Conservation (phyloP, 2,888 invertebrate species). For the Ophraella communa region DNA sequence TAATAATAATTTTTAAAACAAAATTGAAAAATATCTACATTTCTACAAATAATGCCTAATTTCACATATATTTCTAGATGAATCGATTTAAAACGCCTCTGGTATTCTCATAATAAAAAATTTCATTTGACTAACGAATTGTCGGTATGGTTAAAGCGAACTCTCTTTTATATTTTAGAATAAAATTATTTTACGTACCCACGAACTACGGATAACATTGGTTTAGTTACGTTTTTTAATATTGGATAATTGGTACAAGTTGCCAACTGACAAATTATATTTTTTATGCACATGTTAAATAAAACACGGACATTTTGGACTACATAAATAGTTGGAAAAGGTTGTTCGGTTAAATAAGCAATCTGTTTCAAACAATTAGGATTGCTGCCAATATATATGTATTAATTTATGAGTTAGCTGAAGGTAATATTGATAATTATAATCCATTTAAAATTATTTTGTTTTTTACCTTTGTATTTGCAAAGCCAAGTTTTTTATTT, state of each 20-base stretch:
- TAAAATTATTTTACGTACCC: conserved; percentile 15
- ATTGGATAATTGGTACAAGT: background rate
- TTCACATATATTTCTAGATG: background rate
- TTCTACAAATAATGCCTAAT: background rate
- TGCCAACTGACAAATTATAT: background rate
- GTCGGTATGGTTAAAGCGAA: conserved; percentile 15
- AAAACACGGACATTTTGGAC: background rate
- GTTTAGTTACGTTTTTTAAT: too few relatives aligned
- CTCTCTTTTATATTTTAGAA: conserved; percentile 9
- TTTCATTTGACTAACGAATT: conserved; percentile 25
- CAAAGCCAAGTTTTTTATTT: too few relatives aligned
- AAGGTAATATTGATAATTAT: too few relatives aligned
- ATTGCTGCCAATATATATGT: background rate
- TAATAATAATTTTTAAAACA: background rate
- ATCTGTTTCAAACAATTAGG: background rate
- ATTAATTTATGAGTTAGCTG: background rate
- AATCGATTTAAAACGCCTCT: background rate
- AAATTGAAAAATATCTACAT: background rate
- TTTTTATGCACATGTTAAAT: background rate
- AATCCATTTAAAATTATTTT: too few relatives aligned
- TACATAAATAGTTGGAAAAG: background rate
- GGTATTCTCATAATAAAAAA: conserved; percentile 7
- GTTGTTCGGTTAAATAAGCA: background rate
- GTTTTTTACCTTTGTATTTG: too few relatives aligned
- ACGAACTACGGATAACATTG: background rate